Evolutionary conservation across 2,113 vertebrate genomes (phyloP).

Genomic region (Irena cyanogastra): DNA sequence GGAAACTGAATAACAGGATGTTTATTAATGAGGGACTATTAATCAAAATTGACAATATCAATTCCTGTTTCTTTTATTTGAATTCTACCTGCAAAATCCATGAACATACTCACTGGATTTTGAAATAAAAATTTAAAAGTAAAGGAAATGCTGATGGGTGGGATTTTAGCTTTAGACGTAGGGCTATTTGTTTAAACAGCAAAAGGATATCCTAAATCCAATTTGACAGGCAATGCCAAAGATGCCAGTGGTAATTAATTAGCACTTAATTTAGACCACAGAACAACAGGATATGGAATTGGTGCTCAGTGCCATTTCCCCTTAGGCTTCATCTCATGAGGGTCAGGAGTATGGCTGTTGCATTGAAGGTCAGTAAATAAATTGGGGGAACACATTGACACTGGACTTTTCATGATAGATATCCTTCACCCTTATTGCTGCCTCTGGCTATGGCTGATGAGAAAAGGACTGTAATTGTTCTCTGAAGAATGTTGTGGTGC

Average conservation of each 20-base stretch:
- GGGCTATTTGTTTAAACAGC: slow-evolving; percentile 78
- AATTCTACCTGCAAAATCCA: slow-evolving; percentile 74
- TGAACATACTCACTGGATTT: slow-evolving; percentile 40
- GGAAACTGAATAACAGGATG: slow-evolving; percentile 93
- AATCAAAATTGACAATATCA: slow-evolving; percentile 88
- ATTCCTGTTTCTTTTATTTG: slow-evolving; percentile 78
- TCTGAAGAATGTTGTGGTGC: slow-evolving; percentile 41
- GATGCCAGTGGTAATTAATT: slow-evolving; percentile 99
- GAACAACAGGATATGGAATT: slow-evolving; percentile 88
- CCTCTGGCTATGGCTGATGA: slow-evolving; percentile 75
- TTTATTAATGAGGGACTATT: slow-evolving; percentile 93
- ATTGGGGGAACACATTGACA: slow-evolving; percentile 81
- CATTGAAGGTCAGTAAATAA: slow-evolving; percentile 86
- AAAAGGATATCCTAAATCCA: slow-evolving; percentile 90
- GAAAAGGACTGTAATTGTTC: slow-evolving; percentile 65
- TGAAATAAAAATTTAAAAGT: slow-evolving; percentile 47
- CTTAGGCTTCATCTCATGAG: slow-evolving; percentile 84
- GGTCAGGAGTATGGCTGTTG: slow-evolving; percentile 83
- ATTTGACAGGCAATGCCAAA: slow-evolving; percentile 93
- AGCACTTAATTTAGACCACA: slow-evolving; percentile 92
- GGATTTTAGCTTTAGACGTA: slow-evolving; percentile 44
- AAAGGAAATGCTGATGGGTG: slow-evolving; percentile 4
- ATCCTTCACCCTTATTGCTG: slow-evolving; percentile 75
- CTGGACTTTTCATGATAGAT: slow-evolving; percentile 81
- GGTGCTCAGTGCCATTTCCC: slow-evolving; percentile 85